A percentile compares a stretch with the other conserved stretches of the same genome.
Evolutionary conservation across 2,888 invertebrate species (phyloP).

Genomic region (Philaethria dido): DNA sequence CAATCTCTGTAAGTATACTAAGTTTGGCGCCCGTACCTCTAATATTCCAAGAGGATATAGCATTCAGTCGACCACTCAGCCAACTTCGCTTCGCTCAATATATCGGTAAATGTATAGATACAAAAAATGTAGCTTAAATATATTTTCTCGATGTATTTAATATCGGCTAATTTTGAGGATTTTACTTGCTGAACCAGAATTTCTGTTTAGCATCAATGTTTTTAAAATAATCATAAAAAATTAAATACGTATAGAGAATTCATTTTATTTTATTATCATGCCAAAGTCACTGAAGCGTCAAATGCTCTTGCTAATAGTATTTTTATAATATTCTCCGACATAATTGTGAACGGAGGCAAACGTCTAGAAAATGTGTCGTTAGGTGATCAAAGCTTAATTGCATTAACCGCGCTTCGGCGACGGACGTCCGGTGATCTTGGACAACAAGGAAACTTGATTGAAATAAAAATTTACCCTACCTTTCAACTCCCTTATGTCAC

Average conservation of each 20-base stretch:
- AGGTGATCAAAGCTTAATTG: conserved; percentile 80
- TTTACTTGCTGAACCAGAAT: not conserved
- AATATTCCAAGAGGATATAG: not conserved
- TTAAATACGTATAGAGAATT: not conserved
- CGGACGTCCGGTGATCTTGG: conserved; percentile 73
- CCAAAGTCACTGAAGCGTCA: not conserved
- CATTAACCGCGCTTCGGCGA: conserved; percentile 69
- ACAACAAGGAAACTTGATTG: conserved; percentile 74
- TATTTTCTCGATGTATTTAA: no score
- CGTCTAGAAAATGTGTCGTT: conserved; percentile 71
- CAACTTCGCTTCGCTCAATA: no score
- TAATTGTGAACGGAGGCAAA: conserved; percentile 51
- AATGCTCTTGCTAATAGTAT: conserved; percentile 19
- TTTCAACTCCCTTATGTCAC: conserved; percentile 42
- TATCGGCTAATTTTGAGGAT: not conserved
- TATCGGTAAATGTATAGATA: not conserved
- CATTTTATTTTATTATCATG: conserved; percentile 4
- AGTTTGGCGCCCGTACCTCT: not conserved
- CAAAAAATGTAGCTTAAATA: no score
- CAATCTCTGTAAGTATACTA: not conserved
- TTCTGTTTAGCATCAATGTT: not conserved
- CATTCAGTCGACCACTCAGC: not conserved
- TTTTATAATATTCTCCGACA: conserved; percentile 31
- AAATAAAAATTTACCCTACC: conserved; percentile 70
- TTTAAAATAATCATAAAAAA: not conserved